Base-by-base conservation (phyloP, 2,113 vertebrate species). In the Nesoenas mayeri region DNA sequence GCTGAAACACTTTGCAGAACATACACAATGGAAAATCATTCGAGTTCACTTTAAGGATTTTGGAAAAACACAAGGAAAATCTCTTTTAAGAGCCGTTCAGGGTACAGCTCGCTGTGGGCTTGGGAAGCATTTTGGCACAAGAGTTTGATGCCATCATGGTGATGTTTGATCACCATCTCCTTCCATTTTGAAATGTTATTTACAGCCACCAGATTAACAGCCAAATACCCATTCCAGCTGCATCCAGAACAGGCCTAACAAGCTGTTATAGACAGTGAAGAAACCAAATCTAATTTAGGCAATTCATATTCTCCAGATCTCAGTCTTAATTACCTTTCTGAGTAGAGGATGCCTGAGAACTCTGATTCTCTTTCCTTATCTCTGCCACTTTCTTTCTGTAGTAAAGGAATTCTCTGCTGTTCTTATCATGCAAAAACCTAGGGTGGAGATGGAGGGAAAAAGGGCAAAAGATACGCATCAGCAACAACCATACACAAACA, bases 371-470 rank as follows among this genome's bases (percentile, higher is more conserved):
- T 94, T 97, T 98, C 93, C 97, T 98, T 82, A 98, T 98, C 88
- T 98, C 98, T 18, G 99, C 99, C 95, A 99, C 98, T 97, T 98
- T 99, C 97, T 98, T 99, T 95, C 99, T 99, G 98, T 99, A 99
- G 98, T 99, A 99, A 70, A 99, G 99, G 98, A 99, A 99, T 72
- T 99, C 99, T 89, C 98, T 93, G 97, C 98, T 99, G 98, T 98
- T 98, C 96, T 98, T 99, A 98, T 99, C 98, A 50, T 99, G 99
- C 91, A 99, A 98, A 98, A 99, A 99, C 89, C 99, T 99, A 89
- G 11, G 88, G 57, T 11, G 50, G 24, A 85, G 69, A 93, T 12
- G 69, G 47, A 69, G 15, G 7, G 9, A 51, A 36, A 20, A 83
- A 48, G 47, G 17, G 25, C 7, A 44, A 18, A 32, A 29, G 57